These are phyloP conservation scores for Nerophis lumbriciformis DNA, from an alignment of 2,113 vertebrate genomes.

Conservation along the genomic window DNA sequence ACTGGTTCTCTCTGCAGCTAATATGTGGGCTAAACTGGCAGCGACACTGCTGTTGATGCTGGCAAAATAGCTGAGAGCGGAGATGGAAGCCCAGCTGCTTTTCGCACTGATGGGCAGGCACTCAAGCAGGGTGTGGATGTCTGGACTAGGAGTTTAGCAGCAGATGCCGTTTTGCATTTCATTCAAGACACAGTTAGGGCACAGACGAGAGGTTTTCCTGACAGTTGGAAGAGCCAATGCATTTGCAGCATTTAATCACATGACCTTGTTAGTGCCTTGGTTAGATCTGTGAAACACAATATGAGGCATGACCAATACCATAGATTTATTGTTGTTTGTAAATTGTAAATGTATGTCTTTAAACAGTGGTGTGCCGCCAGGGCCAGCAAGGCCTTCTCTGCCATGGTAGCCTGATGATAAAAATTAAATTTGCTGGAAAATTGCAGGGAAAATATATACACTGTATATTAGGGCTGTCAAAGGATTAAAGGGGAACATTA, in stretches of 20 bases:
- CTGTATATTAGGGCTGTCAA: no score
- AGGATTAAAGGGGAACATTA: no score
- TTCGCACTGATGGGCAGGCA: constrained; percentile 4
- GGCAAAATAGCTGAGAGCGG: constrained; percentile 3
- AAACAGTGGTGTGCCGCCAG: background rate
- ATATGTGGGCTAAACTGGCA: background rate
- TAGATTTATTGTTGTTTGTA: background rate
- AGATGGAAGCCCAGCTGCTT: constrained; percentile 9
- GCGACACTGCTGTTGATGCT: background rate
- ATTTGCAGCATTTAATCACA: background rate
- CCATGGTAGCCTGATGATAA: no score
- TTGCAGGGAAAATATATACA: no score
- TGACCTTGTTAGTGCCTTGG: background rate
- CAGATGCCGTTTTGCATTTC: constrained; percentile 8
- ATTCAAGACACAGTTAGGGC: background rate
- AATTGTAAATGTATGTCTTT: background rate
- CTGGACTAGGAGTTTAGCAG: constrained; percentile 3
- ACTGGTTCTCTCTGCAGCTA: no score
- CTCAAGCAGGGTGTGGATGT: constrained; percentile 9
- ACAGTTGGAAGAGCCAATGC: background rate
- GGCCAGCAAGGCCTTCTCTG: no score
- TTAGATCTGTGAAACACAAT: background rate
- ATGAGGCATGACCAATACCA: background rate
- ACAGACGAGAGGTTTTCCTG: background rate
- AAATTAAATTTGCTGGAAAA: no score